phyloP scores from a whole-genome alignment of 53 echinoderm and acorn worm species.

The Antedon mediterranea region DNA sequence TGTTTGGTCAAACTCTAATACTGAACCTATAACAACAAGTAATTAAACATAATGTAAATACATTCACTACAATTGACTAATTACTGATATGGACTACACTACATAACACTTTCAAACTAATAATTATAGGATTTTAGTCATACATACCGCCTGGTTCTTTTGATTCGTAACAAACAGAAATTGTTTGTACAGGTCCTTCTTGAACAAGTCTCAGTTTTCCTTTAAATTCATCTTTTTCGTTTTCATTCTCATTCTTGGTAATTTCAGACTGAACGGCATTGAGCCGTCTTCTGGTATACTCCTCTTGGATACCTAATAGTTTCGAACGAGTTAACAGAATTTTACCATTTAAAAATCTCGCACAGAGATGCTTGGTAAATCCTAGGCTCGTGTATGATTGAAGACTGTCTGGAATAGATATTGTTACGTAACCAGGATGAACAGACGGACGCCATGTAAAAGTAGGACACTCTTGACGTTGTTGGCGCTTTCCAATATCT shows the following conservation, averaged over 20 bases:
- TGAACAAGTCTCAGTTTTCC: not conserved
- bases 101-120: too few relatives aligned
- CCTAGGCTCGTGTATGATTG: not conserved
- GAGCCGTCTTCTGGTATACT: not conserved
- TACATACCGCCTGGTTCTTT: not conserved
- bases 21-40: not conserved
- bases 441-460: not conserved
- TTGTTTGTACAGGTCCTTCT: conserved; percentile 3
- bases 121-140: too few relatives aligned
- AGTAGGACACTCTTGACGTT: not conserved
- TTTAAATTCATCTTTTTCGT: not conserved
- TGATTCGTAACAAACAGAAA: not conserved
- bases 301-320: not conserved
- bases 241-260: too few relatives aligned
- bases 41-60: too few relatives aligned
- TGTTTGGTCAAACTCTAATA: not conserved
- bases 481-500: not conserved
- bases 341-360: not conserved
- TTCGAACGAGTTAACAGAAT: not conserved
- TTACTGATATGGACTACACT: too few relatives aligned
- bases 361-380: not conserved
- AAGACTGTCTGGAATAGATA: not conserved
- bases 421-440: not conserved
- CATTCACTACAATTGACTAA: too few relatives aligned
- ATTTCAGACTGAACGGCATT: not conserved